Evolutionary conservation across 2,797 vertebrate genomes (phyloP).

Genomic region (Synaphobranchus kaupii): DNA sequence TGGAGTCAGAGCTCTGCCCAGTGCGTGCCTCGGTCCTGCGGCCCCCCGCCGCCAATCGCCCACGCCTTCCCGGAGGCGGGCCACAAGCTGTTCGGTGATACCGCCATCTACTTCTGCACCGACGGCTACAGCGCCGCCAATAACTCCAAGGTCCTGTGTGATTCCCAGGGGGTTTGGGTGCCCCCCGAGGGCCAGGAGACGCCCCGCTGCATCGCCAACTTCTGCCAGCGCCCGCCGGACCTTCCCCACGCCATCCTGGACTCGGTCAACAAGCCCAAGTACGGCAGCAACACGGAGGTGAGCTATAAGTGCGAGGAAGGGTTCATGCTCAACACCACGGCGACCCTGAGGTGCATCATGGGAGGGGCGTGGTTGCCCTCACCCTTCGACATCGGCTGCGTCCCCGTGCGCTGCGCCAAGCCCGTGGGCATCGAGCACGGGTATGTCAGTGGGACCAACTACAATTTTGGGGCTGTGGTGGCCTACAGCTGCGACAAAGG

Average conservation of each 20-base stretch:
- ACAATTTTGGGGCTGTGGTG: slow-evolving; percentile 92
- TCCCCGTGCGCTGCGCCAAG: slow-evolving; percentile 89
- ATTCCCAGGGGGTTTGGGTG: slow-evolving; percentile 88
- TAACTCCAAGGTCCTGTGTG: slow-evolving; percentile 89
- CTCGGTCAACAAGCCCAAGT: slow-evolving; percentile 86
- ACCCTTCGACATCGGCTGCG: slow-evolving; percentile 82
- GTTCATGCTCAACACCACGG: slow-evolving; percentile 88
- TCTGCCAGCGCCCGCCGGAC: slow-evolving; percentile 85
- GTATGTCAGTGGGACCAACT: slow-evolving; percentile 88
- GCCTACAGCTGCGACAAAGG: slow-evolving; percentile 94
- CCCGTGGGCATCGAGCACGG: slow-evolving; percentile 83
- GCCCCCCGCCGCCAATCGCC: slow-evolving; percentile 87
- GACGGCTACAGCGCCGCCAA: slow-evolving; percentile 90
- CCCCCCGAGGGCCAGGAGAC: slow-evolving; percentile 78
- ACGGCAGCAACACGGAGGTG: slow-evolving; percentile 82
- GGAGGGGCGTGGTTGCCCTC: slow-evolving; percentile 91
- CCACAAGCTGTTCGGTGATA: slow-evolving; percentile 90
- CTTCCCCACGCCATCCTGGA: slow-evolving; percentile 88
- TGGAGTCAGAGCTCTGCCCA: slow-evolving; percentile 86
- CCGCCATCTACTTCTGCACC: slow-evolving; percentile 89
- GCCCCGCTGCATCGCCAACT: slow-evolving; percentile 90
- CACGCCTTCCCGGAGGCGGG: slow-evolving; percentile 87
- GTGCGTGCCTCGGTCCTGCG: slow-evolving; percentile 92
- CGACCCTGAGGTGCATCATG: slow-evolving; percentile 84
- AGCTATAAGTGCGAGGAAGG: slow-evolving; percentile 96